A percentile compares a stretch with the other conserved stretches of the same genome.
These are phyloP conservation scores for Allolobophora icterica DNA, from an alignment of 2,888 invertebrate species.

Conservation along the genomic window DNA sequence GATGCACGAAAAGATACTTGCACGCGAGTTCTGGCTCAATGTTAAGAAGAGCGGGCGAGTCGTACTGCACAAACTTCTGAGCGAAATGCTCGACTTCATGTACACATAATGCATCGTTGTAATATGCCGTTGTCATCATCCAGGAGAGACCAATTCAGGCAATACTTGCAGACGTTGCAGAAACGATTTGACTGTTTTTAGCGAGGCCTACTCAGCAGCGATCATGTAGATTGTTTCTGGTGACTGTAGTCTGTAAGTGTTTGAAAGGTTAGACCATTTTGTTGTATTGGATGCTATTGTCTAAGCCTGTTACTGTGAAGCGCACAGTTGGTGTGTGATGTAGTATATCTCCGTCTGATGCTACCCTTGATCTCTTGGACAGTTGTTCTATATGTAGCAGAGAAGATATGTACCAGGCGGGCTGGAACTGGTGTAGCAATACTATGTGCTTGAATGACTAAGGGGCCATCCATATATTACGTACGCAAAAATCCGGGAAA, in stretches of 20 bases:
- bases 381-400: background rate
- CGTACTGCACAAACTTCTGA: conserved; percentile 93
- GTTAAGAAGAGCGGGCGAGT: conserved; percentile 87
- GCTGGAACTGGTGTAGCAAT: background rate
- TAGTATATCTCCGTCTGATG: background rate
- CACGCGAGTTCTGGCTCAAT: conserved; percentile 87
- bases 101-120: conserved; percentile 31
- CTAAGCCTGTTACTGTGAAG: background rate
- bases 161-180: conserved; percentile 1
- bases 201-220: background rate
- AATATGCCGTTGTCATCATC: background rate
- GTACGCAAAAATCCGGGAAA: too few relatives aligned
- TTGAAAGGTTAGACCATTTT: background rate
- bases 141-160: background rate
- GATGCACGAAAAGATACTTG: conserved; percentile 85
- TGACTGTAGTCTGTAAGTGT: background rate
- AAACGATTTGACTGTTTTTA: background rate
- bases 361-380: background rate
- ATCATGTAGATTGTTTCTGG: background rate
- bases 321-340: background rate
- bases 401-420: background rate
- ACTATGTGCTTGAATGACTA: background rate
- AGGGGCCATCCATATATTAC: too few relatives aligned
- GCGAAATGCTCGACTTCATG: conserved; percentile 85
- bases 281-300: background rate